These are phyloP conservation scores for Tenthredo distinguenda DNA, from an alignment of 2,888 invertebrate genomes.

Conservation along the genomic window DNA sequence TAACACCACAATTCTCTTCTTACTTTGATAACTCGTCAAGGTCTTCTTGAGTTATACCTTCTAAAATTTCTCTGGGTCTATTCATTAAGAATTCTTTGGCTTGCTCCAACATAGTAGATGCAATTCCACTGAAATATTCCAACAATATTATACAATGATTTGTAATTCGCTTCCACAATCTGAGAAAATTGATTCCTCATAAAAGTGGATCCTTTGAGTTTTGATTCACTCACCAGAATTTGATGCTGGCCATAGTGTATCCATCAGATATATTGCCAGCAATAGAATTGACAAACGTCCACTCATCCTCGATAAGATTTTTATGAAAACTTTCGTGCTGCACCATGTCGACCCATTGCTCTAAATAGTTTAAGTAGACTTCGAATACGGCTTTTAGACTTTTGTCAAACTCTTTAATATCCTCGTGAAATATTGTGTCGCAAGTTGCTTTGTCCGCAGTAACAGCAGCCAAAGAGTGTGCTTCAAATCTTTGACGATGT, in stretches of 20 bases:
- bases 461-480: constrained; percentile 83
- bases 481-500: constrained; percentile 88
- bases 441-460: constrained; percentile 78
- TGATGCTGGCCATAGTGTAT: constrained; percentile 86
- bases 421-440: constrained; percentile 79
- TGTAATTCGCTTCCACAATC: background rate
- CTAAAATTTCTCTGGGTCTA: constrained; percentile 73
- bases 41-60: constrained; percentile 56
- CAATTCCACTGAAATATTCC: constrained; percentile 77
- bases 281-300: constrained; percentile 90
- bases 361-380: constrained; percentile 93
- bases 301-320: constrained; percentile 91
- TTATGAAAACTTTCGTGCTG: constrained; percentile 85
- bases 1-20: constrained; percentile 27
- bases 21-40: constrained; percentile 66
- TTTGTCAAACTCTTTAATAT: constrained; percentile 87
- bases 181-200: background rate
- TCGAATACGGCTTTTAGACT: constrained; percentile 88
- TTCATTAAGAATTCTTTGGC: constrained; percentile 79
- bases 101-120: constrained; percentile 79
- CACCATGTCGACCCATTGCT: constrained; percentile 87
- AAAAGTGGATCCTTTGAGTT: background rate
- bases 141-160: background rate
- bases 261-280: constrained; percentile 89
- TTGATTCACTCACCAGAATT: constrained; percentile 84